phyloP scores from a whole-genome alignment of 1,140 invertebrate species.

The Anagrus nilaparvatae region DNA sequence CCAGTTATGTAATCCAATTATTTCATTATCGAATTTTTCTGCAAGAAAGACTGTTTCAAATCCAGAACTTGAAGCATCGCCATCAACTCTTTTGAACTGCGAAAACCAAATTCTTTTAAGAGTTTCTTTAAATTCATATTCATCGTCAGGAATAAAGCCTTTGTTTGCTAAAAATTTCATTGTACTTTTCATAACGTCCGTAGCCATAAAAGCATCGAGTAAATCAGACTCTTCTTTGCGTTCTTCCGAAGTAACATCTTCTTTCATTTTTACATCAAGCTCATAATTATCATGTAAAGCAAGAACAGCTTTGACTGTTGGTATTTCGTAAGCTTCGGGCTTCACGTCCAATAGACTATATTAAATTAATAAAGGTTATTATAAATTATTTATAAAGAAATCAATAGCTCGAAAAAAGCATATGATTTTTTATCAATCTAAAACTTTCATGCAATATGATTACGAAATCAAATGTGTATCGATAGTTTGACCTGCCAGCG shows the following conservation, averaged over 20 bases:
- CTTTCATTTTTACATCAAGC: slow-evolving; percentile 42
- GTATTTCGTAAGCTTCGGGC: slow-evolving; percentile 34
- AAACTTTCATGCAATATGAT: no score
- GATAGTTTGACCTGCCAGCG: no score
- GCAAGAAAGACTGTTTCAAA: slow-evolving; percentile 54
- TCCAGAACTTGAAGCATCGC: slow-evolving; percentile 43
- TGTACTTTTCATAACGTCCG: slow-evolving; percentile 47
- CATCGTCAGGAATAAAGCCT: slow-evolving; percentile 37
- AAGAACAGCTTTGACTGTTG: slow-evolving; percentile 39
- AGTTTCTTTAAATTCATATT: slow-evolving; percentile 42
- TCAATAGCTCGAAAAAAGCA: no score
- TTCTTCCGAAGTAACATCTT: slow-evolving; percentile 46
- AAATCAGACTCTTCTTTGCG: slow-evolving; percentile 46
- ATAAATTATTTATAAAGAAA: slow-evolving; percentile 3
- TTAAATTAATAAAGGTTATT: slow-evolving; percentile 11
- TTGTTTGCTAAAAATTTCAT: slow-evolving; percentile 48
- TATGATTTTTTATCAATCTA: no score
- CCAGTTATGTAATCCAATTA: slow-evolving; percentile 54
- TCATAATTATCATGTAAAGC: slow-evolving; percentile 42
- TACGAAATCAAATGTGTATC: background rate
- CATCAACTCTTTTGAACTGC: slow-evolving; percentile 44
- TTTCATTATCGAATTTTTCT: slow-evolving; percentile 45
- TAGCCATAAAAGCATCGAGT: slow-evolving; percentile 47
- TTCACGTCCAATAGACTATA: slow-evolving; percentile 34
- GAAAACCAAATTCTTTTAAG: slow-evolving; percentile 45